Evolutionary conservation across 2,113 vertebrate genomes (phyloP).

Genomic region (Pitta sordida): DNA sequence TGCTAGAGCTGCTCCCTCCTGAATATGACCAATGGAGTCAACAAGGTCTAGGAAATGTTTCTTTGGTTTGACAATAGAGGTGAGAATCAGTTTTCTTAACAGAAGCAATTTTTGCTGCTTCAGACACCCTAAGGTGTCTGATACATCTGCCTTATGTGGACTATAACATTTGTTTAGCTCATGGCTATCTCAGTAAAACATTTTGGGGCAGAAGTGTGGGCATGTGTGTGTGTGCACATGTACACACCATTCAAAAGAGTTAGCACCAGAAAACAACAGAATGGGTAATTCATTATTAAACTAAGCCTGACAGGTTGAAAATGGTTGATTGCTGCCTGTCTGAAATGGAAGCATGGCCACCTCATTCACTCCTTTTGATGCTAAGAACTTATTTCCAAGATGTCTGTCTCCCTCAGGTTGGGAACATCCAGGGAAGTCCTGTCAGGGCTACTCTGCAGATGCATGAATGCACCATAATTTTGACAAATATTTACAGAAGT

Average conservation of each 20-base stretch:
- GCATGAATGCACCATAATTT: not conserved
- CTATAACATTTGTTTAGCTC: not conserved
- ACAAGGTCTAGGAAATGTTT: not conserved
- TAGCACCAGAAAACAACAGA: not conserved
- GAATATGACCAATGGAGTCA: not conserved
- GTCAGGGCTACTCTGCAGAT: not conserved
- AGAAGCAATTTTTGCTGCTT: not conserved
- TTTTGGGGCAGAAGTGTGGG: not conserved
- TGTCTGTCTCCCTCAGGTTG: not conserved
- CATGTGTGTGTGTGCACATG: accelerated
- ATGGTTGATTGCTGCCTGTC: not conserved
- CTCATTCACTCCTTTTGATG: not conserved
- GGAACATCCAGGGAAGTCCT: not conserved
- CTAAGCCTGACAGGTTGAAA: not conserved
- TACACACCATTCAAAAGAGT: not conserved
- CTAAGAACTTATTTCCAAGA: not conserved
- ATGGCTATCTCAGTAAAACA: not conserved
- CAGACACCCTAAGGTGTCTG: not conserved
- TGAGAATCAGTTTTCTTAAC: not conserved
- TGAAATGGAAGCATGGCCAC: not conserved
- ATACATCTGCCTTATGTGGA: not conserved
- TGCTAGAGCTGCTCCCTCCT: not conserved
- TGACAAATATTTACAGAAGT: not conserved
- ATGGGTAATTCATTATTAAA: not conserved
- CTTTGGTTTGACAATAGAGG: not conserved